phyloP scores from a whole-genome alignment of 1,140 invertebrate genomes.

The Formica exsecta region DNA sequence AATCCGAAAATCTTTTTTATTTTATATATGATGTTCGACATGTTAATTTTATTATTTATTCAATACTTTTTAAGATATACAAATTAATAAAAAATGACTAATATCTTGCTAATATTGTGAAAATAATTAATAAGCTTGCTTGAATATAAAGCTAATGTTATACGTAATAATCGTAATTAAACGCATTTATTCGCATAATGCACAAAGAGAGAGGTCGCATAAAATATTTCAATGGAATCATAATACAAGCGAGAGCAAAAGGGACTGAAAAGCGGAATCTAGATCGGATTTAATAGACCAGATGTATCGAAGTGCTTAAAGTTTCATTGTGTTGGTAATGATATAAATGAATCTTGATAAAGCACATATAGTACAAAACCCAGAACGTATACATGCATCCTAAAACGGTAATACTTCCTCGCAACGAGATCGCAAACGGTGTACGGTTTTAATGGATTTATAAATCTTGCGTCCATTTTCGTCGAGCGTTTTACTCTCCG shows the following conservation, averaged over 20 bases:
- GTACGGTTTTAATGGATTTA: neutral
- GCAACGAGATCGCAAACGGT: neutral
- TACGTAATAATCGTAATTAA: neutral
- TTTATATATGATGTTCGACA: no score
- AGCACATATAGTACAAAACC: neutral
- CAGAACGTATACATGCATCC: neutral
- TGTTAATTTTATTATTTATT: no score
- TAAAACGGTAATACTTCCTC: neutral
- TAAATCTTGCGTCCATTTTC: constrained; percentile 1
- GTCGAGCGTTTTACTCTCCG: no score
- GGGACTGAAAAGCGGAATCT: neutral
- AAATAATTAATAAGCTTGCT: no score
- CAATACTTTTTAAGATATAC: no score
- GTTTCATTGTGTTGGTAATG: constrained; percentile 9
- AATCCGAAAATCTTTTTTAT: no score
- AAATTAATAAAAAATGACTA: no score
- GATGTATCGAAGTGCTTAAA: neutral
- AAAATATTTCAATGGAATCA: neutral
- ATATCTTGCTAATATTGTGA: no score
- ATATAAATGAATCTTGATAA: constrained; percentile 3
- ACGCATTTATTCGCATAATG: neutral
- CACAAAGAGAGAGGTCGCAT: neutral
- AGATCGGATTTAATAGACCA: constrained; percentile 2
- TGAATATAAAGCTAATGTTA: no score
- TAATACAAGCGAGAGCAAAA: neutral